Evolutionary conservation across 2,888 invertebrate genomes (phyloP), one percentile per base, ranked within the genome.

Genomic region (Danaus chrysippus): DNA sequence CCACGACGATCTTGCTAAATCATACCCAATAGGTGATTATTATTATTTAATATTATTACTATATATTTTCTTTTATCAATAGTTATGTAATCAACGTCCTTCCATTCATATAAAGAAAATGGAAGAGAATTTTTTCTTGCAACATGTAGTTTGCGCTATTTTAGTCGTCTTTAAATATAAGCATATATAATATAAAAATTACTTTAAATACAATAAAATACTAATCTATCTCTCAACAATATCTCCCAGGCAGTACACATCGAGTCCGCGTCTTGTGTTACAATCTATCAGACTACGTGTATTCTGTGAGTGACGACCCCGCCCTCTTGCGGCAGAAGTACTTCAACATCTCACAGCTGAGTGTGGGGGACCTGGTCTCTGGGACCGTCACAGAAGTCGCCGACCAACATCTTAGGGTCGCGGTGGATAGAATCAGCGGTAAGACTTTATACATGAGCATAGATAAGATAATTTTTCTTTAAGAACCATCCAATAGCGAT

Each of bases 231-330:
- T 34, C 6, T 5, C 1, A 34, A 34, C 2, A 34, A 3, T 0
- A 34, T 34, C 0, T 34, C 13, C 3, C 79, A 87, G 89, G 91
- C 13, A 90, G 90, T 65, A 73, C 77, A 0, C 93, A 92, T 71
- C 83, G 74, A 43, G 91, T 93, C 34, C 92, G 95, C 23, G 84
- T 96, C 0, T 76, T 95, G 0, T 91, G 92, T 61, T 96, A 94
- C 84, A 93, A 94, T 78, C 81, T 92, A 34, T 88, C 94, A 54
- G 94, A 95, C 74, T 91, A 92, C 66, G 74, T 92, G 42, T 96
- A 94, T 80, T 90, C 94, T 10, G 94, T 96, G 73, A 92, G 93
- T 1, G 94, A 94, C 81, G 92, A 94, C 76, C 80, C 90, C 1
- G 73, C 81, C 0, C 66, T 93, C 3, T 72, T 96, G 1, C 79